Base-by-base conservation (phyloP, 1,140 invertebrate genomes). In the Tetramorium parvispinum region DNA sequence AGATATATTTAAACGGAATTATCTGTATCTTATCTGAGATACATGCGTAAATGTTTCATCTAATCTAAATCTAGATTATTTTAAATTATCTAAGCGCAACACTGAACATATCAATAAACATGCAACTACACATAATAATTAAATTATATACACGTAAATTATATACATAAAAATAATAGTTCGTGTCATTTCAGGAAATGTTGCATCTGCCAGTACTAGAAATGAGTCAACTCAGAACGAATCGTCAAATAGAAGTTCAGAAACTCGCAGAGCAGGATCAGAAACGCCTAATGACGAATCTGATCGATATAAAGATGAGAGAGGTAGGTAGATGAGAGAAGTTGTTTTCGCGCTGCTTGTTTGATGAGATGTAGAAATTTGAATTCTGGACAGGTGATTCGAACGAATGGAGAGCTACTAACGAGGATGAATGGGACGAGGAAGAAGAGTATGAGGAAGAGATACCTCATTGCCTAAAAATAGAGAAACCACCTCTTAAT, bases 401-500 rank as follows among this genome's bases (percentile, higher is more conserved):
- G 43, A 92, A 91, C 89, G 92, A 94, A 59, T 91, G 93, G 89
- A 91, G 87, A 71, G 93, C 93, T 55, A 92, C 85, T 78, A 92
- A 92, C 75, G 92, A 95, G 77, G 90, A 92, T 68, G 94, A 94
- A 70, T 90, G 92, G 40, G 95, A 96, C 43, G 92, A 93, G 16
- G 90, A 91, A 73, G 94, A 94, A 61, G 89, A 96, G 68, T 91
- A 93, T 27, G 94, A 95, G 53, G 91, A 95, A 70, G 51, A 95
- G 70, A 93, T 93, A 61, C 96, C 96, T 18, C 91, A 94, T 27
- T 96, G 96, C 37, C 92, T 97, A 27, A 92, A 94, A 53, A 97
- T 97, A 92, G 91, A 95, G 61, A 96, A 96, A 93, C 97, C 97
- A 1, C 97, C 96, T 91, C 96, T 97, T 81, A 97, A 96, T 49